Conservation (phyloP, 2,888 invertebrate genomes). For the Zygothrica quintamaculata region DNA sequence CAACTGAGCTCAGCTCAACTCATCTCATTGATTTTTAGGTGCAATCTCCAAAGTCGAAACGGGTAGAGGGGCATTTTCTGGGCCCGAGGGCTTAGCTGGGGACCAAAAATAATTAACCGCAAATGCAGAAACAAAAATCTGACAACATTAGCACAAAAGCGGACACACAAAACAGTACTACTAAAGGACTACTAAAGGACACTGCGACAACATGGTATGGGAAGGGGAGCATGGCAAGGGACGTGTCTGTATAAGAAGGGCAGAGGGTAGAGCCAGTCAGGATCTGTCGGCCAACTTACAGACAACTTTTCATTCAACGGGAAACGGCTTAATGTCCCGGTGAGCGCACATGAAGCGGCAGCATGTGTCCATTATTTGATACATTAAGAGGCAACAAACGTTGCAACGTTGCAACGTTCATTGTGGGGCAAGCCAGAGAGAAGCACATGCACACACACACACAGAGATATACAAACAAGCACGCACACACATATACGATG, state of each 20-base stretch:
- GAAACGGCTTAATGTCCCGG: conserved; percentile 54
- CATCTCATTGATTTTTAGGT: conserved; percentile 63
- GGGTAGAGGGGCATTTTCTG: conserved; percentile 1
- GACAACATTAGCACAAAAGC: conserved; percentile 36
- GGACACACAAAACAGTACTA: conserved; percentile 6
- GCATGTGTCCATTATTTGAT: conserved; percentile 65
- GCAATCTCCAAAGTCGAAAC: conserved; percentile 24
- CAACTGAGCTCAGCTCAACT: conserved; percentile 33
- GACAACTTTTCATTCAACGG: conserved; percentile 40
- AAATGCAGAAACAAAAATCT: conserved; percentile 52
- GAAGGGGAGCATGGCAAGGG: not conserved
- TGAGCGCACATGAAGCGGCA: conserved; percentile 40
- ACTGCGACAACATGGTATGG: not conserved
- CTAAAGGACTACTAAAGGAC: too few relatives aligned
- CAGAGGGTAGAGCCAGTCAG: conserved; percentile 1
- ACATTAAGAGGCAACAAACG: conserved; percentile 50
- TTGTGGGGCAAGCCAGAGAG: conserved; percentile 13
- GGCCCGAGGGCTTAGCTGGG: conserved; percentile 27
- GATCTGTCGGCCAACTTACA: conserved; percentile 22
- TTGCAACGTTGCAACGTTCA: conserved; percentile 1
- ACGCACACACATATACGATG: conserved; percentile 31
- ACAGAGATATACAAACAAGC: too few relatives aligned
- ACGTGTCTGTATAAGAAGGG: too few relatives aligned
- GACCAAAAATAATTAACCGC: conserved; percentile 65
- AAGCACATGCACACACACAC: conserved; percentile 4